A percentile compares a stretch with the other conserved stretches of the same genome.
These are phyloP conservation scores for Lycaena phlaeas DNA, from an alignment of 2,888 invertebrate species.

Conservation along the genomic window DNA sequence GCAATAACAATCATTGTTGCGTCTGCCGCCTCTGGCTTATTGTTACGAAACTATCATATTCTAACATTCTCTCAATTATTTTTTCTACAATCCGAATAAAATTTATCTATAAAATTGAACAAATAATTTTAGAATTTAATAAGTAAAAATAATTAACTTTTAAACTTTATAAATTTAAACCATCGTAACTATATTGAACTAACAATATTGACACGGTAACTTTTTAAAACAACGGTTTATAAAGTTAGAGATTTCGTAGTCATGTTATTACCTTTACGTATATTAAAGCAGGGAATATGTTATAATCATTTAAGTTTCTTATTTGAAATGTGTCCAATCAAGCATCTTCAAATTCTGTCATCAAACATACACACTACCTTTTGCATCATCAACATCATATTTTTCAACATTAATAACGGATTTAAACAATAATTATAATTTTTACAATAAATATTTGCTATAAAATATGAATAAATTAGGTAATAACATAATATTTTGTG, in stretches of 20 bases:
- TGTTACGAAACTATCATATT: conserved; percentile 29
- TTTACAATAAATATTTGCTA: not conserved
- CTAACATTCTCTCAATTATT: conserved; percentile 29
- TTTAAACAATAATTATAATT: not conserved
- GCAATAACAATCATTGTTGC: no score
- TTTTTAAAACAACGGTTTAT: no score
- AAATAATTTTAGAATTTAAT: conserved; percentile 11
- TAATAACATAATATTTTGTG: not conserved
- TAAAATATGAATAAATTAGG: no score
- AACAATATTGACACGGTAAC: no score
- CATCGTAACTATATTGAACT: no score
- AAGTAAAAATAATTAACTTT: not conserved
- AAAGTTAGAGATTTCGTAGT: not conserved
- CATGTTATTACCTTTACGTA: not conserved
- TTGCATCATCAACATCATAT: conserved; percentile 41
- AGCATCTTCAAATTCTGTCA: conserved; percentile 48
- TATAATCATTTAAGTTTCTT: no score
- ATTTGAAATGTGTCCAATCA: conserved; percentile 59
- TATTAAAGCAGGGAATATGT: not conserved
- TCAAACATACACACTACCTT: conserved; percentile 42
- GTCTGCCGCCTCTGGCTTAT: conserved; percentile 25
- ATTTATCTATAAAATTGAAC: no score
- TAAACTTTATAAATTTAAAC: no score
- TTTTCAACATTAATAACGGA: conserved; percentile 34
- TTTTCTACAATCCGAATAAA: conserved; percentile 25